Evolutionary conservation across 2,797 vertebrate genomes (phyloP), one percentile per base, ranked within the genome.

Genomic region (Lutjanus argentimaculatus): DNA sequence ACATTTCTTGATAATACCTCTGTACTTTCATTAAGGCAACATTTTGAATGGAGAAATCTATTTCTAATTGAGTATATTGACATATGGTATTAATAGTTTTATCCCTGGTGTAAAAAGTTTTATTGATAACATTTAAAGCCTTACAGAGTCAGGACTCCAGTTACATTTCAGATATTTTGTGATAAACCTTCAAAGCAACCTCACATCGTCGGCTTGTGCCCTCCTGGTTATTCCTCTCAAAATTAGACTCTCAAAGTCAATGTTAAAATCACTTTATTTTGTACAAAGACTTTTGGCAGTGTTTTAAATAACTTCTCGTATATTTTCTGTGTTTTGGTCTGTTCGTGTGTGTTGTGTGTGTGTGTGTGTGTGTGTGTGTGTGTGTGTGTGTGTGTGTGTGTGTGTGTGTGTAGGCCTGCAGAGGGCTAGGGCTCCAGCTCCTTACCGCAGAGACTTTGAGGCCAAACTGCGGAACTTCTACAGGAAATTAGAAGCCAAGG

Each of bases 391-490:
- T 75, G 45, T 83, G 16, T 85, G 19, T 75, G 30, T 77, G 21
- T 8, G 30, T 36, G 30, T 36, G 30, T 36, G 30, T 36, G 30
- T 36, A 94, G 93, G 94, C 11, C 83, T 98, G 75, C 97, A 99
- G 92, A 96, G 98, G 89, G 98, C 97, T 77, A 96, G 98, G 89
- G 98, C 98, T 64, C 98, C 98, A 19, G 98, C 98, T 79, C 98
- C 98, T 0, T 99, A 99, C 89, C 96, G 98, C 87, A 97, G 98
- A 94, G 98, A 99, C 91, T 99, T 99, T 48, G 98, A 99, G 91
- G 98, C 98, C 89, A 99, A 99, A 92, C 96, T 99, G 42, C 96
- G 98, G 85, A 99, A 99, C 93, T 99, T 99, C 94, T 99, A 99
- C 93, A 95, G 98, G 91, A 99, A 99, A 92, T 92, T 99, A 82